Conservation (phyloP, 2,113 vertebrate genomes). For the Peucedramus taeniatus region DNA sequence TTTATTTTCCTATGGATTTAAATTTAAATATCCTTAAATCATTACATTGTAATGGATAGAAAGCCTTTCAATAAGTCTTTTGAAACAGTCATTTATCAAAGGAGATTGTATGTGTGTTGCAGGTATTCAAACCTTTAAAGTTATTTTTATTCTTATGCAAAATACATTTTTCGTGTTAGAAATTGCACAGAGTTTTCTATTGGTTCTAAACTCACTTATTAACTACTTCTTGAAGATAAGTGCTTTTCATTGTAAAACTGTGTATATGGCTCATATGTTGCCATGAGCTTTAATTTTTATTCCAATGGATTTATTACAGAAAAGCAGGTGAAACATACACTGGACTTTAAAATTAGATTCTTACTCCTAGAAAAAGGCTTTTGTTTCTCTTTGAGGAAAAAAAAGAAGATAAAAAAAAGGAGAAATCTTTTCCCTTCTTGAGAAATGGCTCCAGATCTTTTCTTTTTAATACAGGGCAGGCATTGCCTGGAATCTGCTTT, state of each 20-base stretch:
- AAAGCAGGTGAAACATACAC: neutral
- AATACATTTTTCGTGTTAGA: neutral
- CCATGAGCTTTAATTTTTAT: neutral
- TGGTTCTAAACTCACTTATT: neutral
- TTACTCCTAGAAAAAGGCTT: neutral
- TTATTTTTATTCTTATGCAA: neutral
- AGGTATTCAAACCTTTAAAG: neutral
- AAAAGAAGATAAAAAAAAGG: fast-evolving
- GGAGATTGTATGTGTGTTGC: neutral
- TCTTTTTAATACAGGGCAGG: neutral
- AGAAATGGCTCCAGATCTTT: neutral
- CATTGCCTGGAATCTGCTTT: neutral
- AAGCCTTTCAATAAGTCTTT: neutral
- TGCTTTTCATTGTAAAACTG: neutral
- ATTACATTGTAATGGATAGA: neutral
- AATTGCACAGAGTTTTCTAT: neutral
- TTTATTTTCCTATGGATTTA: neutral
- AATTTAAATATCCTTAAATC: neutral
- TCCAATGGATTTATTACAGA: neutral
- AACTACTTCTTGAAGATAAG: neutral
- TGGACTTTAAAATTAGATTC: neutral
- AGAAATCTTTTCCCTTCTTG: neutral
- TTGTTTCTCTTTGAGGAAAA: fast-evolving
- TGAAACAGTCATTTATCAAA: neutral
- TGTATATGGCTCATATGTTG: neutral